Percentiles rank a stretch among this genome's conserved stretches.
Evolutionary conservation across 2,888 invertebrate genomes (phyloP).

Genomic region (Sthenelais limicola): DNA sequence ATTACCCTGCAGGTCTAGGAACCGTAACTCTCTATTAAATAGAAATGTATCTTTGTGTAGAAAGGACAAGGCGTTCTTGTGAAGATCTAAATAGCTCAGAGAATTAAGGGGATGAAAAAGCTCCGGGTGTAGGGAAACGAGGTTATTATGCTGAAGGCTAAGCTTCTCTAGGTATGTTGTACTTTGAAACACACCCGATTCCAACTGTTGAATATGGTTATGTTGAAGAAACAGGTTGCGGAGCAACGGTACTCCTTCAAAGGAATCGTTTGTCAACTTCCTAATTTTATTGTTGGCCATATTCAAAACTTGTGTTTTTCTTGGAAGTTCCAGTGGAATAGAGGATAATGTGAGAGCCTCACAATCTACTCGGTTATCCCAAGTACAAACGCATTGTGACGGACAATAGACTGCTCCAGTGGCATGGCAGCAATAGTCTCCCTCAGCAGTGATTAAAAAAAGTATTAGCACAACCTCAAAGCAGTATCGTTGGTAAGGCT

Average conservation of each 20-base stretch:
- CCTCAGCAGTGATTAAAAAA: too few species aligned
- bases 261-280: neutral
- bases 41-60: conserved; percentile 5
- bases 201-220: conserved; percentile 10
- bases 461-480: too few species aligned
- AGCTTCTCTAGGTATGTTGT: conserved; percentile 3
- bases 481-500: too few species aligned
- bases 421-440: too few species aligned
- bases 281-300: conserved; percentile 36
- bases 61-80: conserved; percentile 5
- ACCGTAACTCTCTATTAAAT: neutral
- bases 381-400: neutral
- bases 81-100: conserved; percentile 7
- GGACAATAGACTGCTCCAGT: too few species aligned
- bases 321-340: neutral
- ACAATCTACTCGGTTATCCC: conserved; percentile 9
- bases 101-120: neutral
- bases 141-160: conserved; percentile 21
- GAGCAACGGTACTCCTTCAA: neutral
- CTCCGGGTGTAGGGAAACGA: neutral
- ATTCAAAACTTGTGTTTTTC: neutral
- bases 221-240: conserved; percentile 7
- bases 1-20: conserved; percentile 17
- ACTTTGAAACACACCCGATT: conserved; percentile 4
- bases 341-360: conserved; percentile 9